Evolutionary conservation across 2,888 invertebrate species (phyloP).

Genomic region (Caenorhabditis plicata): DNA sequence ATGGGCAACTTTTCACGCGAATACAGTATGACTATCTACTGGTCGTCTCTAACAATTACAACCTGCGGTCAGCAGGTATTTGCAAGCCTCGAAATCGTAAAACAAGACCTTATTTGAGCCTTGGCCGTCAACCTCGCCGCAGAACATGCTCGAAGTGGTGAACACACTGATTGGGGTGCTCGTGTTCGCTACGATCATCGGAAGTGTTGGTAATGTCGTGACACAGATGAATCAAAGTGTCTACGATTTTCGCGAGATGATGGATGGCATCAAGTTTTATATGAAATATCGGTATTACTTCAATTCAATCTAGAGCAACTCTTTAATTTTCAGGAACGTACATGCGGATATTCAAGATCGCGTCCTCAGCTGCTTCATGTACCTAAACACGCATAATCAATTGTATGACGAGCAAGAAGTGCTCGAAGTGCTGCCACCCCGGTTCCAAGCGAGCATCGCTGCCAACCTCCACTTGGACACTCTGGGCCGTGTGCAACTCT

Average conservation of each 20-base stretch:
- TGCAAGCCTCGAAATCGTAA: too few relatives aligned
- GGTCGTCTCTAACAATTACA: conserved; percentile 62
- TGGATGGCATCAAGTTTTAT: conserved; percentile 62
- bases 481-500: conserved; percentile 41
- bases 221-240: conserved; percentile 56
- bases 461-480: conserved; percentile 58
- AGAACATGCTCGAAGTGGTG: conserved; percentile 59
- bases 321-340: conserved; percentile 54
- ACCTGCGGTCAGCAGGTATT: conserved; percentile 63
- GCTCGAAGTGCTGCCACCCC: conserved; percentile 50
- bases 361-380: conserved; percentile 55
- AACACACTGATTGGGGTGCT: conserved; percentile 61
- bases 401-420: conserved; percentile 49
- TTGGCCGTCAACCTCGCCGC: conserved; percentile 54
- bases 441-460: conserved; percentile 55
- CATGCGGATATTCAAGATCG: conserved; percentile 50
- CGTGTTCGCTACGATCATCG: conserved; percentile 63
- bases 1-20: conserved; percentile 61
- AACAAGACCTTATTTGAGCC: too few relatives aligned
- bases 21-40: conserved; percentile 61
- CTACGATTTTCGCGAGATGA: conserved; percentile 50
- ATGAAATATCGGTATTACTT: conserved; percentile 61
- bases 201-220: conserved; percentile 58
- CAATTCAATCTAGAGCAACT: too few relatives aligned
- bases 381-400: conserved; percentile 48